Evolutionary conservation across 1,140 invertebrate genomes (phyloP).

Genomic region (Halesus radiatus): DNA sequence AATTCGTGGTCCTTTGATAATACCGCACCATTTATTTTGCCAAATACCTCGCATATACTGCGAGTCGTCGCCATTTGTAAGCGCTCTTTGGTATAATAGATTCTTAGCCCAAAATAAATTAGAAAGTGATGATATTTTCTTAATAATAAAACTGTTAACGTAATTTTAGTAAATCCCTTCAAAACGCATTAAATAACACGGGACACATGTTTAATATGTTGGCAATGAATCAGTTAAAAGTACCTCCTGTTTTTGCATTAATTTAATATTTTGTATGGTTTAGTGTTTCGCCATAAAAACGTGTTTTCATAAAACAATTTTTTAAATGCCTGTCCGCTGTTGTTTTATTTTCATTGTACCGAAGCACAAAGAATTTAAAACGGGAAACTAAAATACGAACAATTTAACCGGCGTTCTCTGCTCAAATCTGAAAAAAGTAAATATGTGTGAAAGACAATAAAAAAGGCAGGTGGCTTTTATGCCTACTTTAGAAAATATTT

Average conservation of each 20-base stretch:
- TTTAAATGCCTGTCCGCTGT: too few relatives aligned
- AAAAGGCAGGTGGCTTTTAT: constrained; percentile 44
- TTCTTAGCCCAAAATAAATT: background rate
- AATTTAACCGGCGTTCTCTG: background rate
- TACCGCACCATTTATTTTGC: constrained; percentile 47
- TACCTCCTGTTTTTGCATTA: too few relatives aligned
- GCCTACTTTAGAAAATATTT: constrained; percentile 17
- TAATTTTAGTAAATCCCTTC: background rate
- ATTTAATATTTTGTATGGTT: too few relatives aligned
- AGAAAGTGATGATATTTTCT: background rate
- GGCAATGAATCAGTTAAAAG: background rate
- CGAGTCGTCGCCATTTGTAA: constrained; percentile 30
- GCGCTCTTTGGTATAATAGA: background rate
- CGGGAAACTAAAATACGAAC: too few relatives aligned
- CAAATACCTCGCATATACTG: constrained; percentile 12
- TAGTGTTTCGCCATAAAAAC: too few relatives aligned
- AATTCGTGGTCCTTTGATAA: constrained; percentile 39
- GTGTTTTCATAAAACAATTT: too few relatives aligned
- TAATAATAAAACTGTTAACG: background rate
- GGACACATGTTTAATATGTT: background rate
- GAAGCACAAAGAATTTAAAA: too few relatives aligned
- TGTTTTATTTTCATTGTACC: too few relatives aligned
- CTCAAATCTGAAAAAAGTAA: constrained; percentile 12
- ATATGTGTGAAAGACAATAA: constrained; percentile 34
- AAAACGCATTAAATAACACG: background rate